phyloP scores from a whole-genome alignment of 2,113 vertebrate genomes.

The Grallaria varia region DNA sequence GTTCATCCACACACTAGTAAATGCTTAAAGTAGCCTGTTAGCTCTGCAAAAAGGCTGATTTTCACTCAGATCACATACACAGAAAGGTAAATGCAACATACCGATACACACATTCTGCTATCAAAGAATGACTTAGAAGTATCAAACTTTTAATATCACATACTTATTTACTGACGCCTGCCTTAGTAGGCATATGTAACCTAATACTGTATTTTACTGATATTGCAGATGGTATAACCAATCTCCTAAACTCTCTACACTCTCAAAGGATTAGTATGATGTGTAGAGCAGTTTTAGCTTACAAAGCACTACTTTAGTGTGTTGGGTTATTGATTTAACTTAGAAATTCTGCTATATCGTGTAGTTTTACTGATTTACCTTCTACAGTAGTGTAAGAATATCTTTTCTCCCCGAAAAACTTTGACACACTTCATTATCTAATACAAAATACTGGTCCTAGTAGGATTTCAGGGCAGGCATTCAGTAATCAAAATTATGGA shows the following conservation, averaged over 20 bases:
- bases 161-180: background rate
- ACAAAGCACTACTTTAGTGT: slow-evolving; percentile 59
- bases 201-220: slow-evolving; percentile 59
- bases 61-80: slow-evolving; percentile 12
- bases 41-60: background rate
- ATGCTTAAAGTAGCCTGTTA: background rate
- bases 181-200: slow-evolving; percentile 41
- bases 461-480: background rate
- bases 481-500: slow-evolving; percentile 15
- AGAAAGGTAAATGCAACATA: slow-evolving; percentile 7
- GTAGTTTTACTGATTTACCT: slow-evolving; percentile 63
- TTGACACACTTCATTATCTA: slow-evolving; percentile 47
- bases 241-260: slow-evolving; percentile 47
- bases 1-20: background rate
- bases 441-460: background rate
- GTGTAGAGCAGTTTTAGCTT: slow-evolving; percentile 60
- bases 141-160: slow-evolving; percentile 43
- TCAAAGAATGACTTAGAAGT: slow-evolving; percentile 6
- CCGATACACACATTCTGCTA: background rate
- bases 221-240: slow-evolving; percentile 55
- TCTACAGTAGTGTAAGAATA: slow-evolving; percentile 23
- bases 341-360: slow-evolving; percentile 59
- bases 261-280: slow-evolving; percentile 61
- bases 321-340: slow-evolving; percentile 64
- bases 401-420: slow-evolving; percentile 10